Base-by-base conservation (phyloP, 2,888 invertebrate genomes). In the Amorpha juglandis region DNA sequence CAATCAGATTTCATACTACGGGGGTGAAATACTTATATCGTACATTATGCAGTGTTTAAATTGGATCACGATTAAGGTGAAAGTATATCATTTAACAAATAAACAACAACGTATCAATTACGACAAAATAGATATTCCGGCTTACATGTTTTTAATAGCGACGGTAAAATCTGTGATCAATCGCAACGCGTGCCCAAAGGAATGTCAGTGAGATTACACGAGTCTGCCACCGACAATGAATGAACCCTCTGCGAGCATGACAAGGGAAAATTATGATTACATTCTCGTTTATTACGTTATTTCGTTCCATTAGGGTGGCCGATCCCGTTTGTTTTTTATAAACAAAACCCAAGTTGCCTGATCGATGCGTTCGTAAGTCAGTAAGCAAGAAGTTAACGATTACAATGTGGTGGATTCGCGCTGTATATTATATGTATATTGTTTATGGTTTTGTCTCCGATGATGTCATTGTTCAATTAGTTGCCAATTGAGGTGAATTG, bases 221-320 rank as follows among this genome's bases (percentile, higher is more conserved):
- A 14, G 51, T 51, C 69, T 19, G 68, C 67, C 64, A 58, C 42
- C 62, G 48, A 45, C 69, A 64, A 70, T 69, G 74, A 75, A 71
- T 74, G 77, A 75, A 58, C 64, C 63, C 51, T 58, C 50, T 64
- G 64, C 21, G 55, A 74, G 68, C 69, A 70, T 78, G 79, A 80
- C 78, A 73, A 73, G 78, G 83, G 81, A 78, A 83, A 78, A 78
- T 82, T 78, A 76, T 82, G 80, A 87, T 87, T 82, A 83, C 82
- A 83, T 84, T 83, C 82, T 75, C 79, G 78, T 84, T 85, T 85
- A 86, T 86, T 83, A 75, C 82, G 83, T 88, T 87, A 86, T 86
- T 83, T 83, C 78, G 78, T 78, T 79, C 80, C 80, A 85, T 88
- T 84, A 63, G 51, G 63, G 58, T 19, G 55, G 42, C 42, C 58